Evolutionary conservation across 2,888 invertebrate genomes (phyloP), one percentile per base, ranked within the genome.

Genomic region (Muscina levida): DNA sequence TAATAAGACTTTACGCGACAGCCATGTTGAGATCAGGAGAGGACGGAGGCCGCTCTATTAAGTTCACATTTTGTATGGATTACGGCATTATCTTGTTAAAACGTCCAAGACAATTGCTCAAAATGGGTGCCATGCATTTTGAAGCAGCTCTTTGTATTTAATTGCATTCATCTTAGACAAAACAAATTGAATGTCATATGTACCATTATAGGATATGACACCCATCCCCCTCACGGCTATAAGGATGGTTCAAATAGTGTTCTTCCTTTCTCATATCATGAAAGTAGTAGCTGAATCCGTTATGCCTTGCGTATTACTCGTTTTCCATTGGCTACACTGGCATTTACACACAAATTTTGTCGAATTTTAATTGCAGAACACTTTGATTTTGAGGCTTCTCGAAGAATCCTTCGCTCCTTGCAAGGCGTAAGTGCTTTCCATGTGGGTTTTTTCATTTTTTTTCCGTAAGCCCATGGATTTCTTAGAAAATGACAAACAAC

Each of bases 181-280:
- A 2, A 62, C 6, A 19, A 67, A 51, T 48, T 79, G 57, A 39
- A 15, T 13, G 31, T 46, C n/a, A 53, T n/a, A 51, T 17, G 22
- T 68, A 31, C 62, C 67, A 48, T 51, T 51, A 39, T 31, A 59
- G 11, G 4, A 48, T 37, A 62, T 72, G 11, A 48, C 71, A 19
- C 46, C 56, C 56, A 3, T n/a, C 44, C n/a, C 44, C 44, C n/a
- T 57, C 44, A 26, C 57, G 11, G 26, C 70, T 70, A 44, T 70
- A 26, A 8, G 19, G 44, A 26, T 26, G 44, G 39, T 13, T 15
- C 11, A 44, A 44, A 68, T 39, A 37, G 15, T 37, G 39, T 46
- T 46, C 46, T 46, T 46, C 31, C 48, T 71, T 59, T 17, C 59
- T 15, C 11, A 59, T 11, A 22, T 46, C 26, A 17, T 56, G 70